phyloP scores from a whole-genome alignment of 2,797 vertebrate genomes.

The Gallinago solitaria region DNA sequence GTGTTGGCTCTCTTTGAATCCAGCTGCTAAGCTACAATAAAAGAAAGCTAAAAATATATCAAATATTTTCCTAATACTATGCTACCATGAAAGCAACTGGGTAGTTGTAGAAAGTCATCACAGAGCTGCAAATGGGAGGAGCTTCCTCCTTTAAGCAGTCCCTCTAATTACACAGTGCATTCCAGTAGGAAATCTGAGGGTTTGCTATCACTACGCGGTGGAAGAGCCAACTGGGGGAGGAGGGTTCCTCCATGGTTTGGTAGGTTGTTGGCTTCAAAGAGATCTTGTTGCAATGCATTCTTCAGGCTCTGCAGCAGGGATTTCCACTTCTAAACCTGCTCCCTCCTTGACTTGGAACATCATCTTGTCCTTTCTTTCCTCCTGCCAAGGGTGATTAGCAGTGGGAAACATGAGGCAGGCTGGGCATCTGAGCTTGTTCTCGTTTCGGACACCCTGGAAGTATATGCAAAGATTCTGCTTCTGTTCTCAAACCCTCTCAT shows the following conservation, averaged over 20 bases:
- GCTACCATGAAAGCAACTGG: background rate
- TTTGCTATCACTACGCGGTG: accelerated
- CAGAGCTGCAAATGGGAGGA: background rate
- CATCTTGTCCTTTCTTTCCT: background rate
- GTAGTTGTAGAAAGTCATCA: background rate
- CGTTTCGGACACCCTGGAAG: background rate
- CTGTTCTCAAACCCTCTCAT: background rate
- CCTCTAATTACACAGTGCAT: background rate
- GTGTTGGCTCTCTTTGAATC: slow-evolving; percentile 16
- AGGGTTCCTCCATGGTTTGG: background rate
- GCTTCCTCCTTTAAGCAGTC: background rate
- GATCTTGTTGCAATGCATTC: background rate
- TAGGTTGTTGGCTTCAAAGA: slow-evolving; percentile 13
- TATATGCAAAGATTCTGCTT: background rate
- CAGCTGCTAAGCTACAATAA: slow-evolving; percentile 55
- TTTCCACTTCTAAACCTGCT: background rate
- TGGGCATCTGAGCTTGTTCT: background rate
- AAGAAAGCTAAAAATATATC: slow-evolving; percentile 62
- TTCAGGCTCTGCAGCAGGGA: background rate
- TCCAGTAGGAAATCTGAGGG: background rate
- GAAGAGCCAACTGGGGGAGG: background rate
- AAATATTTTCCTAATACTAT: slow-evolving; percentile 49
- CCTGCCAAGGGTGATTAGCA: background rate
- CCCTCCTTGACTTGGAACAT: background rate
- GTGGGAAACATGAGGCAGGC: background rate